phyloP scores from a whole-genome alignment of 2,888 invertebrate genomes.

The Amiota minor region DNA sequence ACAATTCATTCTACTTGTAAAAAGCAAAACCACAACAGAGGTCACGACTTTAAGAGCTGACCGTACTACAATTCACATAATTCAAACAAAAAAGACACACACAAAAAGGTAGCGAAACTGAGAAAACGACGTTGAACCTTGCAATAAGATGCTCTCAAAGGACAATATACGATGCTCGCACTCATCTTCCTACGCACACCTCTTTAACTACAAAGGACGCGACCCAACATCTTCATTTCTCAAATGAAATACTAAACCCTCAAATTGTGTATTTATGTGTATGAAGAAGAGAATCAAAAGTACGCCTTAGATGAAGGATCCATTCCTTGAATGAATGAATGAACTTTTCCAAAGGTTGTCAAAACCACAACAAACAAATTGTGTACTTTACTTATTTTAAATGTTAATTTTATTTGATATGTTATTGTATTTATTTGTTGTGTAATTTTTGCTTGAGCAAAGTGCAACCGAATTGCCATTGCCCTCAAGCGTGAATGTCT shows the following conservation, averaged over 20 bases:
- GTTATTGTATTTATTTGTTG: constrained; percentile 42
- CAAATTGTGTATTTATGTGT: not conserved
- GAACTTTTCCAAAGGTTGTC: constrained; percentile 67
- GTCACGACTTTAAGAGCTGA: too few species aligned
- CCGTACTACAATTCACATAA: constrained; percentile 10
- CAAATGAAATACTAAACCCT: constrained; percentile 3
- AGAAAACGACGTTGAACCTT: constrained; percentile 11
- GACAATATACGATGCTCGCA: constrained; percentile 19
- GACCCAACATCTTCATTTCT: not conserved
- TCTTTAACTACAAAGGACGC: not conserved
- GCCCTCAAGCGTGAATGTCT: constrained; percentile 47
- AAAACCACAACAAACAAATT: constrained; percentile 36
- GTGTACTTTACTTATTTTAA: constrained; percentile 2
- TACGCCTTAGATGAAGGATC: not conserved
- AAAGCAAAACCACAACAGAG: not conserved
- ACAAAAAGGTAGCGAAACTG: not conserved
- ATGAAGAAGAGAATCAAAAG: not conserved
- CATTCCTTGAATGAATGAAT: constrained; percentile 37
- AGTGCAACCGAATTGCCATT: constrained; percentile 18
- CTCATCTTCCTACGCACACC: not conserved
- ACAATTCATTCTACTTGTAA: not conserved
- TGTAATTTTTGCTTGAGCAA: constrained; percentile 52
- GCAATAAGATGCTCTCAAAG: constrained; percentile 2
- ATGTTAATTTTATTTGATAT: constrained; percentile 62
- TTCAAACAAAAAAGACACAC: constrained; percentile 14